Conservation (phyloP, 2,797 vertebrate genomes). For the Phoebastria nigripes region DNA sequence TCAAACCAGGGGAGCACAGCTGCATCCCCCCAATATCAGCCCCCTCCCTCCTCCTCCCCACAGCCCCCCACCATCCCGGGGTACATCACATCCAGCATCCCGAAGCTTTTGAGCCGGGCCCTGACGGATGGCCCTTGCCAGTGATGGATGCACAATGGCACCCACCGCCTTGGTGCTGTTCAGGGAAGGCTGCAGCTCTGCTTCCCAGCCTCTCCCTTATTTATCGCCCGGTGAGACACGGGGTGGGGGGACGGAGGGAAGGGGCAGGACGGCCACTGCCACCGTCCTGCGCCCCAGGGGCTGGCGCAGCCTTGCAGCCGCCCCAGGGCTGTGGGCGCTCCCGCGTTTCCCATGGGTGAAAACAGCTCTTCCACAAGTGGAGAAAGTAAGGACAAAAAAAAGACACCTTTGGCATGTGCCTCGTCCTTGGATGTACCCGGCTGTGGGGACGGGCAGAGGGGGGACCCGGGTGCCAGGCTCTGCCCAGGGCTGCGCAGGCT, state of each 20-base stretch:
- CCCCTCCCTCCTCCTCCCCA: background rate
- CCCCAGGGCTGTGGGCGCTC: background rate
- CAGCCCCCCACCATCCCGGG: background rate
- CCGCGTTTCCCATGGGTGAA: accelerated
- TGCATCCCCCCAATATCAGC: accelerated
- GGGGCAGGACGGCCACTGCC: accelerated
- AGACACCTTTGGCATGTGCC: background rate
- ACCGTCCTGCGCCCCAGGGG: background rate
- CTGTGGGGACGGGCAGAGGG: accelerated
- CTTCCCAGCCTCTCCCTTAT: background rate
- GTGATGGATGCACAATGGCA: background rate
- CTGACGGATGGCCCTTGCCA: background rate
- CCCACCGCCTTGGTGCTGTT: background rate
- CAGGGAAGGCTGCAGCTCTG: background rate
- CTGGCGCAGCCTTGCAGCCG: background rate
- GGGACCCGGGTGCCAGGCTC: accelerated
- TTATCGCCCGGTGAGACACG: background rate
- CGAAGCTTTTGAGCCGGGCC: accelerated
- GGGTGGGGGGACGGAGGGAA: background rate
- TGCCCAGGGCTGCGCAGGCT: background rate
- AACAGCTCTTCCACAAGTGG: accelerated
- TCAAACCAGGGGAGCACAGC: background rate
- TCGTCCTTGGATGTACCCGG: background rate
- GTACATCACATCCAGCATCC: background rate
- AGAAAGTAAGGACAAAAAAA: background rate